Conservation (phyloP, 2,113 vertebrate genomes). For the Dasypus novemcinctus region DNA sequence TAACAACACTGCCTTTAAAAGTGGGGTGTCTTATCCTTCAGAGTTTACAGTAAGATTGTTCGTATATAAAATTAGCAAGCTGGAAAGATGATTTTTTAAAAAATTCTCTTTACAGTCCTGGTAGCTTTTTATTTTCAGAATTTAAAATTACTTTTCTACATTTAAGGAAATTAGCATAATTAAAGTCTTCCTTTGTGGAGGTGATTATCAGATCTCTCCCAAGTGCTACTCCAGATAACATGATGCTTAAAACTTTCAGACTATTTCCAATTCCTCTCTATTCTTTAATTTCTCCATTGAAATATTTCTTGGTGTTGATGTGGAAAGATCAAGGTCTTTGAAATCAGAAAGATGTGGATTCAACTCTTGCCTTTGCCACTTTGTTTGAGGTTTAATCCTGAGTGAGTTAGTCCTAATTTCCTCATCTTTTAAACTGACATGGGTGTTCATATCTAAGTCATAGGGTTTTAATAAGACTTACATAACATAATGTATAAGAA, state of each 20-base stretch:
- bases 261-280: neutral
- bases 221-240: neutral
- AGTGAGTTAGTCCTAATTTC: neutral
- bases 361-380: neutral
- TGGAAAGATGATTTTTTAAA: neutral
- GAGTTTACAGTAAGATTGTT: neutral
- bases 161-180: constrained; percentile 10
- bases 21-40: neutral
- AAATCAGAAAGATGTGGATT: neutral
- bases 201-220: neutral
- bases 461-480: neutral
- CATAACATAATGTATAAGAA: neutral
- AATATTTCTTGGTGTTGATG: neutral
- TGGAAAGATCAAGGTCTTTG: neutral
- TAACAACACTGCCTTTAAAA: neutral
- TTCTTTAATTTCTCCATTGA: neutral
- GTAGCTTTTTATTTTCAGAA: constrained; percentile 5
- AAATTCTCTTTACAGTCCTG: neutral
- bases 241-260: neutral
- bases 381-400: neutral
- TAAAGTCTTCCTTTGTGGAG: neutral
- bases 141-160: constrained; percentile 14
- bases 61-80: constrained; percentile 4
- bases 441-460: neutral
- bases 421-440: neutral